Base-by-base conservation (phyloP, 2,888 invertebrate genomes). In the Sericinus montela region DNA sequence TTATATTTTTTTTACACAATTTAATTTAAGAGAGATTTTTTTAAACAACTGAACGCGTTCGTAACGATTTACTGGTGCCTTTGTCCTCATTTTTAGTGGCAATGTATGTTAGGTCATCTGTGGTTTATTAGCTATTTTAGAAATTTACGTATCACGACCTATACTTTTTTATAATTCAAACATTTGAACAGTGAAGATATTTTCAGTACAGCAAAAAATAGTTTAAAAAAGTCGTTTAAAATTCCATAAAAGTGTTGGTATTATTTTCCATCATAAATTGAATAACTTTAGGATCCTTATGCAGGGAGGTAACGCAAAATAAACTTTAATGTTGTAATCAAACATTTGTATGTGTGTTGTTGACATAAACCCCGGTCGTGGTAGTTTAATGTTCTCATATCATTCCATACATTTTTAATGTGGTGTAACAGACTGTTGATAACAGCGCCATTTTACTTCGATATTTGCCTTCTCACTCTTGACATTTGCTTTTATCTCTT, bases 371-470 rank as follows among this genome's bases (percentile, higher is more conserved):
- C 41, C 71, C 80, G 78, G 83, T 79, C 79, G 81, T 85, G 83
- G 84, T 85, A 85, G 86, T 80, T n/a, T 63, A 59, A 73, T 80
- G 67, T 73, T 61, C 57, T 76, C 77, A 76, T 74, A 72, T 75
- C 85, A 83, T 76, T 65, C 78, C 81, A 82, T 69, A 72, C 69
- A 75, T 77, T 76, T 77, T 80, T 65, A 68, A 71, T 81, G 83
- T 84, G 75, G 64, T 85, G 83, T 87, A 87, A 87, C 84, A 75
- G 72, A n/a, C n/a, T n/a, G n/a, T n/a, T n/a, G n/a, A n/a, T 62
- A 55, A 70, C 69, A 67, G 65, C 58, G 62, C 67, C 72, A 72
- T 73, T 65, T 64, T 65, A 62, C 74, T 58, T 69, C 67, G 63
- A 64, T 69, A 68, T 73, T 60, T 65, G 67, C 72, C 62, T 63